phyloP scores from a whole-genome alignment of 2,888 invertebrate species.

The Lochmaea capreae region DNA sequence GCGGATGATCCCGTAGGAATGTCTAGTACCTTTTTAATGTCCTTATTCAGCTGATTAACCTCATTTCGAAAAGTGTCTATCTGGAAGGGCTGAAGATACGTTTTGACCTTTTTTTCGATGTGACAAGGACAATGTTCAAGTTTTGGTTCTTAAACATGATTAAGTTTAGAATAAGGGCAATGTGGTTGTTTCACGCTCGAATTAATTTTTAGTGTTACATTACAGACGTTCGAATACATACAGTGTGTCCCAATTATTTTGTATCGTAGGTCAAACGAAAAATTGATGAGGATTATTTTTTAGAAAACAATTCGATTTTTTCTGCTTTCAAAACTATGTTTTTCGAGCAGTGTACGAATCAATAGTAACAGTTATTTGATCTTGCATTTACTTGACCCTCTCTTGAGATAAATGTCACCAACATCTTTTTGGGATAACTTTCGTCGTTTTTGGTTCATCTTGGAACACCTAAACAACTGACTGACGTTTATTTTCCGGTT shows the following conservation, averaged over 20 bases:
- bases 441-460: too few species aligned
- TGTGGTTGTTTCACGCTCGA: conserved; percentile 5
- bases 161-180: conserved; percentile 6
- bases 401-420: too few species aligned
- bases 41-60: conserved; percentile 34
- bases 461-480: too few species aligned
- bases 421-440: too few species aligned
- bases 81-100: conserved; percentile 25
- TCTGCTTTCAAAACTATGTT: too few species aligned
- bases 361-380: too few species aligned
- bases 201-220: neutral
- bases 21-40: conserved; percentile 18
- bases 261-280: too few species aligned
- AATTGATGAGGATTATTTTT: too few species aligned
- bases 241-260: neutral
- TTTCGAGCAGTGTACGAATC: too few species aligned
- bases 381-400: too few species aligned
- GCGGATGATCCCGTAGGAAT: conserved; percentile 39
- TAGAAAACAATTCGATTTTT: too few species aligned
- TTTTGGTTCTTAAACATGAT: conserved; percentile 10
- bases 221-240: neutral
- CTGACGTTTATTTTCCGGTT: too few species aligned
- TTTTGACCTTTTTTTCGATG: conserved; percentile 8
- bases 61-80: conserved; percentile 36
- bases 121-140: neutral